Conservation (phyloP, 30 jellyfish, hydroid and myxozoan species). For the Hydra vulgaris region DNA sequence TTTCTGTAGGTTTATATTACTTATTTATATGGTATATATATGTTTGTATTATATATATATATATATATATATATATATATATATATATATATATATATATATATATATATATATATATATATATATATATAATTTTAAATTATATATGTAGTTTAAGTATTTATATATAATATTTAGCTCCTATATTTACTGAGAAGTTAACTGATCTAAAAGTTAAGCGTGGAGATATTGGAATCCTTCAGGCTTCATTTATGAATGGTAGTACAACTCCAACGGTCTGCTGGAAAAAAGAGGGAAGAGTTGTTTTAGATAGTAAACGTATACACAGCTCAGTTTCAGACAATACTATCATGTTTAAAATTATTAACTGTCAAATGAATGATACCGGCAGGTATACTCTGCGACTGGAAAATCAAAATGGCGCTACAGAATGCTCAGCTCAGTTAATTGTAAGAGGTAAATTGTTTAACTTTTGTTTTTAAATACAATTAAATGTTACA, state of each 20-base stretch:
- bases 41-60: too few relatives aligned
- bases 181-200: conserved; percentile 12
- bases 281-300: conserved; percentile 91
- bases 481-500: neutral
- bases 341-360: conserved; percentile 41
- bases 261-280: conserved; percentile 7
- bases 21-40: too few relatives aligned
- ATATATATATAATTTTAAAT: too few relatives aligned
- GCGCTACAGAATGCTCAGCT: conserved; percentile 78
- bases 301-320: conserved; percentile 23
- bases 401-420: conserved; percentile 81
- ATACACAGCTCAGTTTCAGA: conserved; percentile 28
- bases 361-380: conserved; percentile 31
- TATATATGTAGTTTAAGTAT: too few relatives aligned
- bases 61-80: too few relatives aligned
- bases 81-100: too few relatives aligned
- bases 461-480: neutral
- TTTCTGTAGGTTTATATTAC: too few relatives aligned
- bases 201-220: conserved; percentile 14
- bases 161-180: too few relatives aligned
- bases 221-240: conserved; percentile 28
- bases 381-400: conserved; percentile 84
- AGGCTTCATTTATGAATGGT: conserved; percentile 11
- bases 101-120: too few relatives aligned
- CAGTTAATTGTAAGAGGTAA: conserved; percentile 54